Evolutionary conservation across 2,888 invertebrate species (phyloP).

Genomic region (Cheilosia vernalis): DNA sequence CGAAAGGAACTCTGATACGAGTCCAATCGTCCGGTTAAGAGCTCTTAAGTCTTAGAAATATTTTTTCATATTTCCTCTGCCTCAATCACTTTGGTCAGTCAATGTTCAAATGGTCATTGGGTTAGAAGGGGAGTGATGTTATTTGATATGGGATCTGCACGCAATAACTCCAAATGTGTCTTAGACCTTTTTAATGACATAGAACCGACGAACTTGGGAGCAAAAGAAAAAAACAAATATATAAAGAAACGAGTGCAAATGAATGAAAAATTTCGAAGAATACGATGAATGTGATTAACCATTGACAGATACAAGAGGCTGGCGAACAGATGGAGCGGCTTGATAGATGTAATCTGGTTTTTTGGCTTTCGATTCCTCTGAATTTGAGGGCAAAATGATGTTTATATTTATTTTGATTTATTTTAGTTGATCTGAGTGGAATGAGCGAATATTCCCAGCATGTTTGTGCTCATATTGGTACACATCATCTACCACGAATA

Average conservation of each 20-base stretch:
- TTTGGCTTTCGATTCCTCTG: conserved; percentile 15
- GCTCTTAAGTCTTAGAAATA: not conserved
- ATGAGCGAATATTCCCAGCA: not conserved
- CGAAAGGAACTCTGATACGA: conserved; percentile 11
- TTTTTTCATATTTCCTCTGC: conserved; percentile 2
- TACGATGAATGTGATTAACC: conserved; percentile 49
- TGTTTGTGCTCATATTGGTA: not conserved
- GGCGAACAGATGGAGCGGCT: conserved; percentile 14
- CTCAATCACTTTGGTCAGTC: conserved; percentile 53
- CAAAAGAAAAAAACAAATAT: not conserved
- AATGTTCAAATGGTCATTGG: conserved; percentile 55
- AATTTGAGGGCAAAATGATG: not conserved
- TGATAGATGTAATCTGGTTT: conserved; percentile 34
- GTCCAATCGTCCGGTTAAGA: conserved; percentile 49
- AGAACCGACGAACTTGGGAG: not conserved
- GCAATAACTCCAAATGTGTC: not conserved
- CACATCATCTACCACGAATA: conserved; percentile 6
- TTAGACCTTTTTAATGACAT: conserved; percentile 9
- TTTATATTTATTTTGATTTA: not conserved
- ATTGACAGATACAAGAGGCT: conserved; percentile 53
- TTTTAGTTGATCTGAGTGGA: not conserved
- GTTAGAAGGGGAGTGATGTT: conserved; percentile 53
- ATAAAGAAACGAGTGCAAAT: not conserved
- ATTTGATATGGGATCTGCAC: conserved; percentile 54
- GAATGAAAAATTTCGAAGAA: conserved; percentile 37